Base-by-base conservation (phyloP, 2,113 vertebrate genomes). In the Scatophagus argus region DNA sequence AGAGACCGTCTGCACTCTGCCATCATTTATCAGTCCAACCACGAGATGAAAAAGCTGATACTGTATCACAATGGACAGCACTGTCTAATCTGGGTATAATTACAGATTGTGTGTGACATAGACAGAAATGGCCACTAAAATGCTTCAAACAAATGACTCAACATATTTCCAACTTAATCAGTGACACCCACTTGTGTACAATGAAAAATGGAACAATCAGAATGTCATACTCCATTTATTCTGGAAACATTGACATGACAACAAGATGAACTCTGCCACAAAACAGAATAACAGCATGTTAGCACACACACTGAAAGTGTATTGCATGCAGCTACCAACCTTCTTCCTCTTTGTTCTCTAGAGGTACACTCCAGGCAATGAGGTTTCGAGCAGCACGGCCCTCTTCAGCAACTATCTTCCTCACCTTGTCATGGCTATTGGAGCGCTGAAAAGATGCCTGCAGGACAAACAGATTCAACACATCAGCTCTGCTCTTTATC, bases 371-470 rank as follows among this genome's bases (percentile, higher is more conserved):
- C 98, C 98, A 99, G 0, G 98, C 97, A 27, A 99, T 99, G 41
- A 99, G 92, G 84, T 99, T 99, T 81, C 98, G 94, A 54, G 98
- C 98, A 58, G 98, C 95, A 0, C 98, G 97, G 10, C 98, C 98
- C 86, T 99, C 98, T 82, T 99, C 97, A 3, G 98, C 98, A 44
- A 99, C 98, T 41, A 99, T 99, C 82, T 94, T 98, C 87, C 98
- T 95, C 65, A 99, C 98, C 93, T 99, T 99, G 92, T 99, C 98
- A 59, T 99, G 98, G 88, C 98, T 99, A 75, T 97, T 99, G 52
- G 98, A 99, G 54, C 97, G 96, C 64, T 99, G 97, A 87, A 99
- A 99, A 29, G 97, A 98, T 59, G 98, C 96, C 98, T 99, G 86
- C 1, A 73, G 71, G 67, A 21, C 61, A 84, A 43, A 10, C 6